phyloP scores from a whole-genome alignment of 2,797 vertebrate species.

The Takifugu rubripes region DNA sequence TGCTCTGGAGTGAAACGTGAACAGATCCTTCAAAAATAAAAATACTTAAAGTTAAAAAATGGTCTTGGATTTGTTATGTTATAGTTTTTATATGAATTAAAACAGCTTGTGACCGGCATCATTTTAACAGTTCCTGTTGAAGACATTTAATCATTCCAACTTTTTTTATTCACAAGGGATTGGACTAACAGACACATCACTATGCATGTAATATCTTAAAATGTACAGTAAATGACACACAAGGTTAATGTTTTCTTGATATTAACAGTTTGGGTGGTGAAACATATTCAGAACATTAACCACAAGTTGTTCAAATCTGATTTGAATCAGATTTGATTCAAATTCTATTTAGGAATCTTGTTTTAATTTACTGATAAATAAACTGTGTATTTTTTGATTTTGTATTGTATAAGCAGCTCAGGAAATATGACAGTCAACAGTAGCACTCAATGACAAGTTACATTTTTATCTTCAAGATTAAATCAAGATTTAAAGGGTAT shows the following conservation, averaged over 20 bases:
- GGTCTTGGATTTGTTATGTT: neutral
- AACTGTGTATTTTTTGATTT: too few species aligned
- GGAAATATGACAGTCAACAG: too few species aligned
- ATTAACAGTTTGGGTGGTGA: neutral
- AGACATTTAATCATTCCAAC: neutral
- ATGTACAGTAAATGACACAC: neutral
- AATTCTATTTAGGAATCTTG: too few species aligned
- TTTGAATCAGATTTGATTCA: neutral
- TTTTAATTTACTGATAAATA: too few species aligned
- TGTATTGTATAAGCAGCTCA: too few species aligned
- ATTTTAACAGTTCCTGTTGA: conserved; percentile 12
- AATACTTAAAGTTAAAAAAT: too few species aligned
- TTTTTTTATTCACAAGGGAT: too few species aligned
- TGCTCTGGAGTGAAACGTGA: too few species aligned
- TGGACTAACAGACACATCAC: neutral
- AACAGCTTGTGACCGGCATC: conserved; percentile 19
- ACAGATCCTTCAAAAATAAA: too few species aligned
- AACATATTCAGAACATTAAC: neutral
- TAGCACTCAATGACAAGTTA: too few species aligned
- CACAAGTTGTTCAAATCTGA: neutral
- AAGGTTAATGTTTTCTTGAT: neutral
- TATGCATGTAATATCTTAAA: conserved; percentile 6
- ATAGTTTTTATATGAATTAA: conserved; percentile 20
- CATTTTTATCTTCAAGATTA: too few species aligned
- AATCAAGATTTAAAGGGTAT: too few species aligned